These are phyloP conservation scores for Physella acuta DNA, from an alignment of 1,140 invertebrate genomes.

Conservation along the genomic window DNA sequence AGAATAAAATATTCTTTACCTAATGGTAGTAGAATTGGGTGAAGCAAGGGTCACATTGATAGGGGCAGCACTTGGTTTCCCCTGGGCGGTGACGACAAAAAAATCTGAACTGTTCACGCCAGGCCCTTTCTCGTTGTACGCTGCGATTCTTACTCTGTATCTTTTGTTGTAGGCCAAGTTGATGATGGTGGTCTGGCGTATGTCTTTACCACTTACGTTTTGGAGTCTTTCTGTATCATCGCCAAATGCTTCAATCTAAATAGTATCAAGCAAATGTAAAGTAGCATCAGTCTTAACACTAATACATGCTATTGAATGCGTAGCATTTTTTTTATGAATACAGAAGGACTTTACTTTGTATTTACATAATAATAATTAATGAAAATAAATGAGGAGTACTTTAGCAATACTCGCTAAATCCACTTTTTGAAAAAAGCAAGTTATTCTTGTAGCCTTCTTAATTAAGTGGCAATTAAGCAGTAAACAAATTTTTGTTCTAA, in stretches of 20 bases:
- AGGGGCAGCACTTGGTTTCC: constrained; percentile 49
- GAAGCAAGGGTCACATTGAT: constrained; percentile 9
- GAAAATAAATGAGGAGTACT: no score
- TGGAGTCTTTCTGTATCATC: constrained; percentile 15
- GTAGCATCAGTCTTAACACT: no score
- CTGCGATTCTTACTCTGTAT: constrained; percentile 95
- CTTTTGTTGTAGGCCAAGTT: constrained; percentile 66
- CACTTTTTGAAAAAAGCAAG: no score
- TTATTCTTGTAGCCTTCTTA: no score
- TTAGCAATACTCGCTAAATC: no score
- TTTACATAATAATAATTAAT: no score
- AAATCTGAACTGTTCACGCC: constrained; percentile 85
- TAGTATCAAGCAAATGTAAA: no score
- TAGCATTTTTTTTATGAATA: no score
- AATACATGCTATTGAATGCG: no score
- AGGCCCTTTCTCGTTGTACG: constrained; percentile 94
- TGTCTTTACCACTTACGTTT: constrained; percentile 71
- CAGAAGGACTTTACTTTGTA: no score
- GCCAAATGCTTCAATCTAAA: constrained; percentile 18
- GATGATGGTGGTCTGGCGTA: constrained; percentile 33
- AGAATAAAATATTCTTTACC: constrained; percentile 13
- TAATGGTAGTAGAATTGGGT: constrained; percentile 12
- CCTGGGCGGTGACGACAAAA: constrained; percentile 92
- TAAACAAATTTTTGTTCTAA: no score
- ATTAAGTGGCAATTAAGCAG: no score